These are phyloP conservation scores for Drosophila borealis DNA, from an alignment of 2,888 invertebrate genomes.

Conservation along the genomic window DNA sequence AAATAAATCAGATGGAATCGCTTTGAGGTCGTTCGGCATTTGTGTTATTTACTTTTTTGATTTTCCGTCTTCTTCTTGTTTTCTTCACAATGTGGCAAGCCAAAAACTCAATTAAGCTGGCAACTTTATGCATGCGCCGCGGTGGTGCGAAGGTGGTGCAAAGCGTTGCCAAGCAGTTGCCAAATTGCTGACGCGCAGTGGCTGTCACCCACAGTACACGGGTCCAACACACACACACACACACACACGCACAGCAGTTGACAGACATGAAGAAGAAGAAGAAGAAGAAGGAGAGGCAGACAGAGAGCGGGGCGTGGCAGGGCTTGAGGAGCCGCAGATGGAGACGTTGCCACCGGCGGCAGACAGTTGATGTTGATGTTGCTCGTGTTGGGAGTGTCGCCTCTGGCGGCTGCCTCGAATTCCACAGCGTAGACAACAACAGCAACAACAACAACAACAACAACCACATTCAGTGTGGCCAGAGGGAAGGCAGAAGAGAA, in stretches of 20 bases:
- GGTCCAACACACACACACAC: constrained; percentile 5
- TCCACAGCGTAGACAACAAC: constrained; percentile 61
- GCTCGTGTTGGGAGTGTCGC: constrained; percentile 67
- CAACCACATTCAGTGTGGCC: constrained; percentile 11
- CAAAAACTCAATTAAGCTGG: constrained; percentile 59
- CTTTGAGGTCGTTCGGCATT: constrained; percentile 60
- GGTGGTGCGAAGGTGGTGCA: constrained; percentile 37
- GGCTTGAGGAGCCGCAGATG: constrained; percentile 13
- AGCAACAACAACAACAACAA: constrained; percentile 13
- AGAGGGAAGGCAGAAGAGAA: constrained; percentile 16
- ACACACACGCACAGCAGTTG: constrained; percentile 6
- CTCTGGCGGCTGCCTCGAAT: constrained; percentile 66
- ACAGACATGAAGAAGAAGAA: constrained; percentile 9
- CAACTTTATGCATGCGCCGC: constrained; percentile 17
- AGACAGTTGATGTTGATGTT: constrained; percentile 32
- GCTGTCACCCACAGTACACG: constrained; percentile 26
- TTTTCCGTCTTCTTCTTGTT: neutral
- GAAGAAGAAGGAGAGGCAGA: neutral
- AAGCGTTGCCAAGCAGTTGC: constrained; percentile 41
- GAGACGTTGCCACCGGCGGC: constrained; percentile 45
- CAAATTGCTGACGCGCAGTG: constrained; percentile 42
- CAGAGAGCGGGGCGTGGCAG: neutral
- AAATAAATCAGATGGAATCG: constrained; percentile 53
- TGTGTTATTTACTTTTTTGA: constrained; percentile 3
- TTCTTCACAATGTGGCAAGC: constrained; percentile 21